Evolutionary conservation across 2,797 vertebrate species (phyloP), one percentile per base, ranked within the genome.

Genomic region (Hypotaenidia okinawae): DNA sequence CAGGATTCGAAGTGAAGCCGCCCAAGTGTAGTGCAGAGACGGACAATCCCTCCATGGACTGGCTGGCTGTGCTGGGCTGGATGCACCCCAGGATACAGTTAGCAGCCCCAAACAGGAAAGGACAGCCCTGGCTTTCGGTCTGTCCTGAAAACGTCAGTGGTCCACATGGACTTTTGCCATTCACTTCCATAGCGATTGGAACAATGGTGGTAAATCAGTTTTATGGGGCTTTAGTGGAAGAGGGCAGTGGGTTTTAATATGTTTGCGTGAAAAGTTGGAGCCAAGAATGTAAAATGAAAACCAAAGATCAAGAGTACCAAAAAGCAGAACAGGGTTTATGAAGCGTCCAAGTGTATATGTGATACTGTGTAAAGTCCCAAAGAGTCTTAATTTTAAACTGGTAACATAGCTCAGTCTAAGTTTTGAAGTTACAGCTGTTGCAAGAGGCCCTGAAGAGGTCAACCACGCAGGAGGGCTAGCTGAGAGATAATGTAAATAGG

Each of bases 371-470:
- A 39, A 94, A 90, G 87, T 94, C 89, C 77, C 30, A 41, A 1
- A 68, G 85, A 76, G 83, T 51, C 92, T 76, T 74, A 59, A 69
- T 69, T 86, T 79, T 92, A 78, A 93, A 78, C 84, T 68, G 88
- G 84, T 92, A 76, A 37, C 86, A 32, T 78, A 21, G 39, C 83
- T 79, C 69, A 84, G 84, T 43, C 11, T 47, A 68, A 68, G 75
- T 87, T 73, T 88, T 61, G 87, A 85, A 89, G 83, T 75, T 78
- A 47, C 76, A 92, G 92, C 94, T 93, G 86, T 89, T 87, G 76
- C 1, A 7, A 67, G 79, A 70, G 83, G 68, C 90, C 84, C 82
- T 12, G 4, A 32, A 76, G 83, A 67, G 74, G 57, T n/a, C 45
- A 63, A 10, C 51, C 23, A 4, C 0, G 6, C 43, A 35, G 76